Evolutionary conservation across 2,888 invertebrate species (phyloP), one percentile per base, ranked within the genome.

Genomic region (Bellardia pandia): DNA sequence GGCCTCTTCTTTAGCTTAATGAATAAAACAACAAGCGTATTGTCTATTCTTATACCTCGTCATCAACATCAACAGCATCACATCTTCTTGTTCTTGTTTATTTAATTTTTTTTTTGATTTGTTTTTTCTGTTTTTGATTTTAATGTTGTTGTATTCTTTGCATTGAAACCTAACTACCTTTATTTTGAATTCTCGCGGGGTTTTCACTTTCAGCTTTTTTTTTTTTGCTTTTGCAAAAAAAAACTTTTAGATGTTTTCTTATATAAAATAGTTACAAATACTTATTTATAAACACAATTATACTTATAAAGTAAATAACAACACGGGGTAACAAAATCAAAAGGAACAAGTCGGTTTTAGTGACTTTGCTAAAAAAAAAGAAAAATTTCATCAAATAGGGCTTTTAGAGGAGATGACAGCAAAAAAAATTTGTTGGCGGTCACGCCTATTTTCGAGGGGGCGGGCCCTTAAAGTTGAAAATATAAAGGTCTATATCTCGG

Each of bases 121-220:
- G 56, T 37, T 42, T 62, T 30, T 37, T 16, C 76, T 53, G 56
- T 76, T 80, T 58, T 74, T 4, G 3, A 48, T 72, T 30, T 51
- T 16, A 30, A 37, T 56, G 23, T 75, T 51, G 48, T 71, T 58
- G 42, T 69, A 11, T 64, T 30, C 48, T 48, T 68, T 72, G 72
- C 69, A 58, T 74, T 45, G 37, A 77, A 74, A 48, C 81, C 81
- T 48, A 74, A 23, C 69, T 72, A 77, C 45, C 72, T 78, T 82
- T 87, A 82, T 78, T 78, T 87, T 75, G 89, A 83, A 90, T 90
- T 89, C 92, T 91, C 92, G 88, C 90, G 91, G 91, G 92, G 90
- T 89, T 91, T 91, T 89, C 92, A 91, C 92, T 91, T 91, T 91
- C 91, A 90, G 89, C 91, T 91, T 91, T 90, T 76, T 51, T 69